phyloP scores from a whole-genome alignment of 2,888 invertebrate species.

The Opisthograptis luteolata region DNA sequence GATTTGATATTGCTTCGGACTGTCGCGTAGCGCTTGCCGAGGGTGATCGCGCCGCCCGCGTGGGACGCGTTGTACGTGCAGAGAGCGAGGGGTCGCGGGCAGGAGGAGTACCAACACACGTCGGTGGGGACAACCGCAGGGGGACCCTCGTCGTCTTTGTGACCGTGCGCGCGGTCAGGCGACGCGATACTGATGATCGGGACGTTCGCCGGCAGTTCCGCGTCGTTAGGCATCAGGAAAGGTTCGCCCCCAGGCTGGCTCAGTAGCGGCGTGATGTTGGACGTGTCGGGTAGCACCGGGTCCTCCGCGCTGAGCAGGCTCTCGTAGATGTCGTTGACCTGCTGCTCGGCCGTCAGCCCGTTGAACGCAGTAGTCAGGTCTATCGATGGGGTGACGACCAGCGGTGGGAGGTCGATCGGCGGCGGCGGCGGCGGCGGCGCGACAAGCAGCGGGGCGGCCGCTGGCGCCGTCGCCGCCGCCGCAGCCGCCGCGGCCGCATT shows the following conservation, averaged over 20 bases:
- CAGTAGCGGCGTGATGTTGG: constrained; percentile 66
- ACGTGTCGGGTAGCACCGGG: constrained; percentile 65
- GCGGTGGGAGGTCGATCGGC: constrained; percentile 56
- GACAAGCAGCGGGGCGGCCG: constrained; percentile 39
- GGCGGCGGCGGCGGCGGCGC: constrained; percentile 38
- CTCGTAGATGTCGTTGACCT: constrained; percentile 73
- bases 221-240: constrained; percentile 59
- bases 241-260: constrained; percentile 62
- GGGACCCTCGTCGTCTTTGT: constrained; percentile 42
- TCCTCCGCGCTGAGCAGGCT: constrained; percentile 69
- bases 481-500: constrained; percentile 46
- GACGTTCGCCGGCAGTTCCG: constrained; percentile 50
- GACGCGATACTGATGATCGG: constrained; percentile 41
- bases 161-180: constrained; percentile 41
- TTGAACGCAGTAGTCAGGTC: constrained; percentile 67
- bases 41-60: constrained; percentile 82
- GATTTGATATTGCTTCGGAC: constrained; percentile 79
- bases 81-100: constrained; percentile 85
- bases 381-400: constrained; percentile 67
- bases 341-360: constrained; percentile 69
- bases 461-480: constrained; percentile 36
- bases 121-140: constrained; percentile 63
- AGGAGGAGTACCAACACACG: constrained; percentile 80
- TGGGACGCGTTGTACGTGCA: constrained; percentile 84
- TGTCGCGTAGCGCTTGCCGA: constrained; percentile 79